Evolutionary conservation across 2,888 invertebrate species (phyloP), one percentile per base, ranked within the genome.

Genomic region (Aleiodes testaceus): DNA sequence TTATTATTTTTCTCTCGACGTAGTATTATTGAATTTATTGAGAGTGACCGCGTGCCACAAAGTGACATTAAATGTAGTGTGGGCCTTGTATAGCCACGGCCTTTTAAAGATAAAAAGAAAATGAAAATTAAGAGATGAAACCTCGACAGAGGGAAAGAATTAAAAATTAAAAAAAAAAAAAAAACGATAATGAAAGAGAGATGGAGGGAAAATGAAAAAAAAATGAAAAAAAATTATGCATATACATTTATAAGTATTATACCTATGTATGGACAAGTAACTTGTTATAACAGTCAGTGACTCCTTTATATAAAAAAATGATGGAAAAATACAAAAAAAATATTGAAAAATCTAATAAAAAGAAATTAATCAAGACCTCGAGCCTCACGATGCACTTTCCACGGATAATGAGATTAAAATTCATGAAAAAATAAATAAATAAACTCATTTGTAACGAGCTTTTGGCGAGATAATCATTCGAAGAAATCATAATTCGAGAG

Each of bases 1-100:
- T 36, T 36, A 36, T 36, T 36, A 36, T 36, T 36, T 26, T 26
- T 26, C 3, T 26, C 36, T 36, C 36, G 36, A 6, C 69, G 55
- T 74, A 74, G 72, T 71, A 73, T 75, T 69, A 50, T 45, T 61
- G 18, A 61, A 64, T 67, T 22, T 30, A 67, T 53, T 69, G 75
- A 74, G 84, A 81, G 82, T 82, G 83, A 87, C 87, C 86, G 87
- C 87, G 86, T 82, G 87, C 86, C 87, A 87, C 86, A 72, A 72
- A 78, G 75, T 75, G 79, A 78, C 75, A 73, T 75, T 77, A 76
- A 77, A 36, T 36, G 36, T 80, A 78, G 84, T 84, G 85, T 80
- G 86, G 86, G 85, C 82, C 85, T 82, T 87, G 87, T 84, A 87
- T 85, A 87, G 87, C 87, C 87, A 87, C 87, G 87, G 86, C 87